Evolutionary conservation across 1,140 invertebrate species (phyloP), one percentile per base, ranked within the genome.

Genomic region (Dendroctonus valens): DNA sequence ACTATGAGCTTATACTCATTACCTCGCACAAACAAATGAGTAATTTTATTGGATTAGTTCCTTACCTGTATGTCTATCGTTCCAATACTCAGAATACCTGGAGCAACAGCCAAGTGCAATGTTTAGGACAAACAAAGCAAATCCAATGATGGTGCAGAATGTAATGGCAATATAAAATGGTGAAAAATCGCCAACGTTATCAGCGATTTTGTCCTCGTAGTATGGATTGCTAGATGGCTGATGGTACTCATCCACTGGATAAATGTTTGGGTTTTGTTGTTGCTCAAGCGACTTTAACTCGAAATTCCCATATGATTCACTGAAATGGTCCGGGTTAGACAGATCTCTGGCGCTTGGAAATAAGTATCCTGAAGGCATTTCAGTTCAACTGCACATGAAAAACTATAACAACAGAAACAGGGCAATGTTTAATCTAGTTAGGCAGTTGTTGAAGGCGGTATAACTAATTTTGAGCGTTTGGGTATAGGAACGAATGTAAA

Each of bases 31-130:
- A 26, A 26, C 3, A 26, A 26, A 26, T 26, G 26, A 3, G 26
- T 26, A 26, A 26, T 26, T 26, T 26, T 26, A 26, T 26, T 3
- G 26, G 26, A 26, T 3, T 26, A 26, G 26, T 26, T 26, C 5
- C 66, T 81, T 78, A 87, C 91, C 91, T 68, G 92, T 93, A 73
- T 92, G 87, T 71, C 86, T 84, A 76, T 92, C 88, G 57, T 87
- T 83, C 92, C 91, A 94, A 70, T 94, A 94, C 41, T 85, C 78
- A 46, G 84, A 86, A 75, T 93, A 86, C 69, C 85, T 85, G 3
- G 91, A 92, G 74, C 91, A 93, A 75, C 89, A 92, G 72, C 88
- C 89, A 60, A 90, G 85, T 49, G 88, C 83, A 53, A 92, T 79
- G 73, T 93, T 93, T 40, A 93, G 73, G 61, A 91, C 82, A 55